Conservation (phyloP, 2,888 invertebrate species). For the Nyleta sp. region DNA sequence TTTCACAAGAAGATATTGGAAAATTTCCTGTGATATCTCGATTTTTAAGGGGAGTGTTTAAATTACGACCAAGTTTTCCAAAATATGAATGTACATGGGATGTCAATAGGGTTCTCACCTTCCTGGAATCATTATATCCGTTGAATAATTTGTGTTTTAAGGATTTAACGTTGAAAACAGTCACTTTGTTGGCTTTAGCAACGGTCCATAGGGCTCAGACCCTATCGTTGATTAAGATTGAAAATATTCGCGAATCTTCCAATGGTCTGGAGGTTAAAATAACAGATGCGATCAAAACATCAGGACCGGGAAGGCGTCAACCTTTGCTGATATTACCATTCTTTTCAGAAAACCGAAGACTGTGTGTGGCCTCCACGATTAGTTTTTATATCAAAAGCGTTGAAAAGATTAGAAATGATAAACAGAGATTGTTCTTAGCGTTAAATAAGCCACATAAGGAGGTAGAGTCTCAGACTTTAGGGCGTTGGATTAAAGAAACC, state of each 20-base stretch:
- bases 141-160: slow-evolving; percentile 6
- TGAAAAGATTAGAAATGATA: too few relatives aligned
- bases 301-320: slow-evolving; percentile 10
- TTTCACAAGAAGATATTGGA: slow-evolving; percentile 38
- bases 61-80: slow-evolving; percentile 37
- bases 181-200: slow-evolving; percentile 30
- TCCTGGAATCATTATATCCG: slow-evolving; percentile 20
- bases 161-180: slow-evolving; percentile 25
- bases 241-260: background rate
- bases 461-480: slow-evolving; percentile 21
- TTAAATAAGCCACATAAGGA: slow-evolving; percentile 17
- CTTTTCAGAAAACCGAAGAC: background rate
- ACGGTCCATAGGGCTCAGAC: slow-evolving; percentile 32
- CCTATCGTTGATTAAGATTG: slow-evolving; percentile 10
- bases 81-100: slow-evolving; percentile 54
- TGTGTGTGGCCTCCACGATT: background rate
- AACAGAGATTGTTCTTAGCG: slow-evolving; percentile 13
- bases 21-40: slow-evolving; percentile 29
- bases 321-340: slow-evolving; percentile 1
- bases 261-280: background rate
- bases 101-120: slow-evolving; percentile 30
- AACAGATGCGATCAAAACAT: slow-evolving; percentile 9
- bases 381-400: background rate
- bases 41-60: slow-evolving; percentile 47
- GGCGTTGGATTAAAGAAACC: slow-evolving; percentile 13